A percentile compares a stretch with the other conserved stretches of the same genome.
phyloP scores from a whole-genome alignment of 2,888 invertebrate species.

The Ormyrus nitidulus region DNA sequence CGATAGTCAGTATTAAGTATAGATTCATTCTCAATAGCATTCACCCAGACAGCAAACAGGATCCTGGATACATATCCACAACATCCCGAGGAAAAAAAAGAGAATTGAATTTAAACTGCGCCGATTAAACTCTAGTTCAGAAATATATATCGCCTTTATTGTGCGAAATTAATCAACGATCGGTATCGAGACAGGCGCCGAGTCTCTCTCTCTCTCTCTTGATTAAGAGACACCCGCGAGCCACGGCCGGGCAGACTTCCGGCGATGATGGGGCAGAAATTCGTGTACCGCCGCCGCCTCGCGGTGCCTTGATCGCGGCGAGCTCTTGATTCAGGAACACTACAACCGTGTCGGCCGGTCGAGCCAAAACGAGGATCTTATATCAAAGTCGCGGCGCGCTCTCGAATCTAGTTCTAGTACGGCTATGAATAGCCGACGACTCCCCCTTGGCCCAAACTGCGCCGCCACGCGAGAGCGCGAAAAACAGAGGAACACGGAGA shows the following conservation, averaged over 20 bases:
- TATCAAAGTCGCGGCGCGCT: constrained; percentile 69
- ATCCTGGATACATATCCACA: too few relatives aligned
- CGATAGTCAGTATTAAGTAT: too few relatives aligned
- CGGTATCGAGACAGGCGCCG: neutral
- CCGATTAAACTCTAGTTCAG: neutral
- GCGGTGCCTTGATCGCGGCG: too few relatives aligned
- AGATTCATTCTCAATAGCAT: too few relatives aligned
- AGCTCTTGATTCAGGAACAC: too few relatives aligned
- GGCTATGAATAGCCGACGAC: constrained; percentile 72
- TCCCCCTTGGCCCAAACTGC: constrained; percentile 69
- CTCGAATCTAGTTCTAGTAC: constrained; percentile 73
- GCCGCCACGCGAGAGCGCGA: constrained; percentile 47
- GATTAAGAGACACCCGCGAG: neutral
- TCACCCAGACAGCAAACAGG: too few relatives aligned
- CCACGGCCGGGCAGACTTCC: neutral
- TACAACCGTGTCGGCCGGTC: neutral
- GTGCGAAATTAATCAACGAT: constrained; percentile 30
- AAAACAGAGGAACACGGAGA: too few relatives aligned
- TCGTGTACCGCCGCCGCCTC: neutral
- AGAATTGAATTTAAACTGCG: neutral
- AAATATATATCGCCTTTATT: constrained; percentile 16
- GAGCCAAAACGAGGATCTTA: constrained; percentile 67
- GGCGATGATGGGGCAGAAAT: constrained; percentile 31
- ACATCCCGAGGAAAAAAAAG: too few relatives aligned
- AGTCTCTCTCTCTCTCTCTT: too few relatives aligned